These are phyloP conservation scores for Anoncus sp. DNA, from an alignment of 2,888 invertebrate genomes.

Conservation along the genomic window DNA sequence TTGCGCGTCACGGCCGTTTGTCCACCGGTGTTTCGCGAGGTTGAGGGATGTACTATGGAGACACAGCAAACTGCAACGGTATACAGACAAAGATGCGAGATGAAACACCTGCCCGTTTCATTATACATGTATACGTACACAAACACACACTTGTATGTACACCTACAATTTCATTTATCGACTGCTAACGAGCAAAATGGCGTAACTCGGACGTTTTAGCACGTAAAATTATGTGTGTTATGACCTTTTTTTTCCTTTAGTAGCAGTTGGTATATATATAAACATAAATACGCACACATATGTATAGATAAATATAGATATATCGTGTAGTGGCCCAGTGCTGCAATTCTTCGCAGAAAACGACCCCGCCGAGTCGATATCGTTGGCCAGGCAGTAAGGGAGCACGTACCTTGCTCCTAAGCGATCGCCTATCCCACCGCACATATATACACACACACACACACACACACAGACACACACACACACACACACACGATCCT, in stretches of 20 bases:
- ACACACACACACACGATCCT: slow-evolving; percentile 20
- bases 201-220: too few relatives aligned
- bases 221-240: too few relatives aligned
- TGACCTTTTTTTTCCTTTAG: too few relatives aligned
- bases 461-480: neutral
- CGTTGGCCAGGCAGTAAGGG: slow-evolving; percentile 54
- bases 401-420: slow-evolving; percentile 58
- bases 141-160: neutral
- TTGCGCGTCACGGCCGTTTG: slow-evolving; percentile 50
- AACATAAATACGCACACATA: neutral
- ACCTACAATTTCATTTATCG: too few relatives aligned
- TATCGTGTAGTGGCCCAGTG: slow-evolving; percentile 50
- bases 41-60: slow-evolving; percentile 17
- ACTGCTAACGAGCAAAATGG: too few relatives aligned
- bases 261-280: slow-evolving; percentile 4
- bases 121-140: slow-evolving; percentile 49
- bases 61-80: slow-evolving; percentile 27
- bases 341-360: slow-evolving; percentile 57
- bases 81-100: slow-evolving; percentile 40
- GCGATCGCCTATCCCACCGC: slow-evolving; percentile 35
- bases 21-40: slow-evolving; percentile 33
- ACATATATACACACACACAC: neutral
- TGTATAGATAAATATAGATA: slow-evolving; percentile 5
- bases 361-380: slow-evolving; percentile 54
- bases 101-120: slow-evolving; percentile 42